Percentiles rank a stretch among this genome's conserved stretches.
Conservation (phyloP, 1,140 invertebrate genomes). For the Heliothis virescens region DNA sequence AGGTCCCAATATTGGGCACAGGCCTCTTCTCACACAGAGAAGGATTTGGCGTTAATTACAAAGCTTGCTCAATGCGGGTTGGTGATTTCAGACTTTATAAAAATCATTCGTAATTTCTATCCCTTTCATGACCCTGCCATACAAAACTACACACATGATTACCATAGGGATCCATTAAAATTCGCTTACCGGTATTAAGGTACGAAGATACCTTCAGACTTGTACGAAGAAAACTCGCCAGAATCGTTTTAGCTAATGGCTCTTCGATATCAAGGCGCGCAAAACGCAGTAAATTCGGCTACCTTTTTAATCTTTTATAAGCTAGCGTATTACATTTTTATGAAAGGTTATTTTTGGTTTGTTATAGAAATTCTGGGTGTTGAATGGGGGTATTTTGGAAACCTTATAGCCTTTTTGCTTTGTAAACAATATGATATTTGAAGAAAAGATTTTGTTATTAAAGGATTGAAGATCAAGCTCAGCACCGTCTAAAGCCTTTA, state of each 20-base stretch:
- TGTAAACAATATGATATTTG: no score
- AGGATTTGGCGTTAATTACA: no score
- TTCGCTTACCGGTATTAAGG: constrained; percentile 29
- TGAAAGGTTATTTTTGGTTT: background rate
- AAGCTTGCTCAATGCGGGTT: background rate
- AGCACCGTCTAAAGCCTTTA: no score
- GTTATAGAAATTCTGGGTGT: background rate
- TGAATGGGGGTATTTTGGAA: background rate
- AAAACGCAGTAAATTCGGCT: constrained; percentile 7
- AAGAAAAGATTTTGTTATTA: no score
- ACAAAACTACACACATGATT: background rate
- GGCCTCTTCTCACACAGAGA: no score
- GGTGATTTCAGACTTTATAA: background rate
- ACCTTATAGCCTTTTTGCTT: no score
- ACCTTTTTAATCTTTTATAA: constrained; percentile 37
- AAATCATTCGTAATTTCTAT: background rate
- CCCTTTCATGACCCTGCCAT: background rate
- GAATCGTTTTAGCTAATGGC: constrained; percentile 29
- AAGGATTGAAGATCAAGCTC: no score
- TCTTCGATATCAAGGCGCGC: constrained; percentile 28
- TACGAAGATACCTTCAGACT: background rate
- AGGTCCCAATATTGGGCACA: no score
- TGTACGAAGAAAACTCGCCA: constrained; percentile 11
- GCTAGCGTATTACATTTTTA: background rate
- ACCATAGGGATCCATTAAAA: constrained; percentile 30